Conservation (phyloP, 2,797 vertebrate genomes). For the Poeciliopsis turneri region DNA sequence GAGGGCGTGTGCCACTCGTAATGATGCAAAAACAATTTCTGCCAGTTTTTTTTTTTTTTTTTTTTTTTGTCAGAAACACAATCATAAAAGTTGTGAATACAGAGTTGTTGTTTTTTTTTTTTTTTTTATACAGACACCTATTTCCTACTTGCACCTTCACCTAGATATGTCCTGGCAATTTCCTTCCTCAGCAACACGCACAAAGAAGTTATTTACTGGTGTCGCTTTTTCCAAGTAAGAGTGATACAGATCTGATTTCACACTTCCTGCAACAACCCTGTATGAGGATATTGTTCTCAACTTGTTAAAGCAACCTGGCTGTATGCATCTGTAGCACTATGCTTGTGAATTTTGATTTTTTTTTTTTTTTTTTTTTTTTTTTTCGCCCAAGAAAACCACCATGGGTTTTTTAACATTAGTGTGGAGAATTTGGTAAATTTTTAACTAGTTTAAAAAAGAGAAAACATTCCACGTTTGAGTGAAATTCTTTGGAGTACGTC, state of each 20-base stretch:
- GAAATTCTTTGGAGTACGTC: too few species aligned
- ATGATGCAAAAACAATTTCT: conserved; percentile 2
- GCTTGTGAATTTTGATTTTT: not conserved
- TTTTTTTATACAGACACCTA: not conserved
- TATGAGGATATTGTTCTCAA: not conserved
- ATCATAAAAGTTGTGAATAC: not conserved
- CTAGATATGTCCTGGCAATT: conserved; percentile 3
- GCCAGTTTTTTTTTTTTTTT: not conserved
- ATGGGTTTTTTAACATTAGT: too few species aligned
- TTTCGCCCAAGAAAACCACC: not conserved
- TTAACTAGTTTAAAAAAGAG: too few species aligned
- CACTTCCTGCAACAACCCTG: not conserved
- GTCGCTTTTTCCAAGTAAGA: conserved; percentile 4
- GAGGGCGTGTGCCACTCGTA: conserved; percentile 7
- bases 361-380: not conserved
- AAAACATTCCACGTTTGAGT: too few species aligned
- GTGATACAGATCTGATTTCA: not conserved
- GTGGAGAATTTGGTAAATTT: not conserved
- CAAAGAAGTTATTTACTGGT: conserved; percentile 18
- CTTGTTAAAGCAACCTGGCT: not conserved
- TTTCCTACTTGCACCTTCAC: conserved; percentile 24
- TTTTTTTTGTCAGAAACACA: not conserved
- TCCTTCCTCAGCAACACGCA: conserved; percentile 3
- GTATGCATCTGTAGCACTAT: not conserved
- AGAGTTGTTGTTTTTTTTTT: not conserved